Conservation (phyloP, 1,140 invertebrate genomes). For the Zaprionus inermis region DNA sequence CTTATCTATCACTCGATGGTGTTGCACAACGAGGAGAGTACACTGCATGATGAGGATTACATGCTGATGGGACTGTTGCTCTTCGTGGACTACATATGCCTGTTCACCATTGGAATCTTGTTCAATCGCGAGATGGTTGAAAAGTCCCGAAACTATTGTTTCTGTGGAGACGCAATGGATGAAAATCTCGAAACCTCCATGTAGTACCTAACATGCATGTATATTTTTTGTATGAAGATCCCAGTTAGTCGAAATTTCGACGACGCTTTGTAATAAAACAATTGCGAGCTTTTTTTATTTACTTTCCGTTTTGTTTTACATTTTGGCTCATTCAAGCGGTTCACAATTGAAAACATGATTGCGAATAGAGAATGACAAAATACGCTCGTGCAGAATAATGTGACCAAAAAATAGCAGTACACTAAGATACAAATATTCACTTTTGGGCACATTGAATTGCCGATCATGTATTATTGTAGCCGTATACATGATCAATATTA, state of each 20-base stretch:
- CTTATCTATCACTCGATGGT: constrained; percentile 13
- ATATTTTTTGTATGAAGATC: too few relatives aligned
- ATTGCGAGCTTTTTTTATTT: too few relatives aligned
- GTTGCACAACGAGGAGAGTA: background rate
- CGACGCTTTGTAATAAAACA: too few relatives aligned
- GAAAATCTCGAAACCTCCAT: background rate
- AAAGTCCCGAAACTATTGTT: background rate
- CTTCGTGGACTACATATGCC: constrained; percentile 13
- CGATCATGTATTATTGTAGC: constrained; percentile 71
- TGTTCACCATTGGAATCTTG: background rate
- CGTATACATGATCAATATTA: constrained; percentile 65
- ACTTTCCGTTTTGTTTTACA: background rate
- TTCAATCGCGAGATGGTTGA: background rate
- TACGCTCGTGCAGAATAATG: constrained; percentile 63
- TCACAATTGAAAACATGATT: too few relatives aligned
- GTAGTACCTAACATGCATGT: background rate
- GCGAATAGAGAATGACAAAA: constrained; percentile 51
- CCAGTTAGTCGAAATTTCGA: too few relatives aligned
- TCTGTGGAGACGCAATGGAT: background rate
- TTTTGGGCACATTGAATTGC: constrained; percentile 67
- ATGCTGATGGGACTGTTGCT: constrained; percentile 10
- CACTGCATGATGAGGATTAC: constrained; percentile 4
- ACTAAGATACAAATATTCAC: constrained; percentile 64
- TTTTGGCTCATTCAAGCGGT: background rate
- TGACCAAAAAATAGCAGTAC: constrained; percentile 64